These are phyloP conservation scores for Deilephila porcellus DNA, from an alignment of 2,888 invertebrate genomes.

Conservation along the genomic window DNA sequence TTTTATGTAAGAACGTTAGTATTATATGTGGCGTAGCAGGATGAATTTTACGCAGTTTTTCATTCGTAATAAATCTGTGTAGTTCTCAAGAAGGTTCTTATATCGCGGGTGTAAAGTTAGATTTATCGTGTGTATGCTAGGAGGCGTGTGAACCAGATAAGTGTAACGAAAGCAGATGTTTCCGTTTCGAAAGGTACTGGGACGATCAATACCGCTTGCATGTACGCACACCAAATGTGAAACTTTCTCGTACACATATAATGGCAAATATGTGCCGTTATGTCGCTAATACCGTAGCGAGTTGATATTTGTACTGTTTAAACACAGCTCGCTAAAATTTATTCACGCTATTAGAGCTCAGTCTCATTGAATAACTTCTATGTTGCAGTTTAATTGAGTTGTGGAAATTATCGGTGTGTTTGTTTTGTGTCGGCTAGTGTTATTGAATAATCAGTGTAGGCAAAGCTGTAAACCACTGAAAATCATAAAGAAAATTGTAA, in stretches of 20 bases:
- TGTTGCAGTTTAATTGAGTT: not conserved
- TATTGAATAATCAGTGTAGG: not conserved
- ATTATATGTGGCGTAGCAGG: not conserved
- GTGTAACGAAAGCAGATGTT: slow-evolving; percentile 48
- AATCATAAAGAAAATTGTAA: too few relatives aligned
- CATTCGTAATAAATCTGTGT: not conserved
- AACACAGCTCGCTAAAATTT: not conserved
- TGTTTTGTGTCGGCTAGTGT: not conserved
- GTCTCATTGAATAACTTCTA: not conserved
- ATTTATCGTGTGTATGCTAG: not conserved
- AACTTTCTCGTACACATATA: slow-evolving; percentile 11
- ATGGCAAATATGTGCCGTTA: slow-evolving; percentile 3
- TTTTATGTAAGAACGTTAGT: not conserved
- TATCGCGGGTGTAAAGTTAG: not conserved
- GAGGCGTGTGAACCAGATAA: slow-evolving; percentile 32
- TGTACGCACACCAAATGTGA: slow-evolving; percentile 34
- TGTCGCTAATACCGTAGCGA: not conserved
- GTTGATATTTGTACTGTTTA: slow-evolving; percentile 4
- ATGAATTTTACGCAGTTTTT: not conserved
- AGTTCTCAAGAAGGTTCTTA: not conserved
- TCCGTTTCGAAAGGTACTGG: slow-evolving; percentile 41
- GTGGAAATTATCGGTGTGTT: not conserved
- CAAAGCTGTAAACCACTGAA: too few relatives aligned
- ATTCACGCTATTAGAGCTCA: not conserved
- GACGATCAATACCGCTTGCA: slow-evolving; percentile 44